Percentiles rank a stretch among this genome's conserved stretches.
Evolutionary conservation across 2,113 vertebrate species (phyloP).

Genomic region (Sorex fumeus): DNA sequence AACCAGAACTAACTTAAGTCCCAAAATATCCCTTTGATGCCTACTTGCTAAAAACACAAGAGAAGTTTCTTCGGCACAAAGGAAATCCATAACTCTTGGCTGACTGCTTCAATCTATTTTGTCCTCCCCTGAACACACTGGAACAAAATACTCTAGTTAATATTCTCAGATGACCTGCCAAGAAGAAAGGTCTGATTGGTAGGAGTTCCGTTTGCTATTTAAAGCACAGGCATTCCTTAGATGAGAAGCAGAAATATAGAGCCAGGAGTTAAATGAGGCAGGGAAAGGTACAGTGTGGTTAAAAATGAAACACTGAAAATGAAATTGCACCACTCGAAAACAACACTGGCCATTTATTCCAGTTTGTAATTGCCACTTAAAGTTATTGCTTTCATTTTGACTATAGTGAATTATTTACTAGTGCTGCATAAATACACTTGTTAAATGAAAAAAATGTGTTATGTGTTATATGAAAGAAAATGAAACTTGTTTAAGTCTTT

Average conservation of each 20-base stretch:
- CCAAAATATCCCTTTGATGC: not conserved
- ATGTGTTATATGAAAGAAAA: not conserved
- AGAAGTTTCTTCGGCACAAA: conserved; percentile 61
- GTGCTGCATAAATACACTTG: conserved; percentile 55
- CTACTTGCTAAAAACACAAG: conserved; percentile 40
- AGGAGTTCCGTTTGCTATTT: conserved; percentile 45
- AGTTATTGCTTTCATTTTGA: conserved; percentile 63
- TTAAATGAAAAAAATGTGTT: conserved; percentile 52
- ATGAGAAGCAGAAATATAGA: not conserved
- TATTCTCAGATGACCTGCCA: conserved; percentile 59
- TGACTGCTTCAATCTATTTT: not conserved
- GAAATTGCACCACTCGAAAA: conserved; percentile 47
- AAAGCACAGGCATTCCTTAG: conserved; percentile 27
- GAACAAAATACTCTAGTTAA: conserved; percentile 51
- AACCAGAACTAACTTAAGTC: not conserved
- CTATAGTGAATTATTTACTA: conserved; percentile 73
- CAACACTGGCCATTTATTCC: conserved; percentile 26
- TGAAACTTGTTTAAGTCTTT: not conserved
- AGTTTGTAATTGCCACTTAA: conserved; percentile 24
- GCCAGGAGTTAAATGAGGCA: conserved; percentile 38
- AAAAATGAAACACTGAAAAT: conserved; percentile 11
- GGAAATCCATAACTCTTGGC: conserved; percentile 23
- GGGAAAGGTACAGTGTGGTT: not conserved
- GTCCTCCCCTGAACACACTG: conserved; percentile 34
- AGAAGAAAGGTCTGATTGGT: conserved; percentile 56